Base-by-base conservation (phyloP, 1,140 invertebrate genomes). In the Whitmania pigra region DNA sequence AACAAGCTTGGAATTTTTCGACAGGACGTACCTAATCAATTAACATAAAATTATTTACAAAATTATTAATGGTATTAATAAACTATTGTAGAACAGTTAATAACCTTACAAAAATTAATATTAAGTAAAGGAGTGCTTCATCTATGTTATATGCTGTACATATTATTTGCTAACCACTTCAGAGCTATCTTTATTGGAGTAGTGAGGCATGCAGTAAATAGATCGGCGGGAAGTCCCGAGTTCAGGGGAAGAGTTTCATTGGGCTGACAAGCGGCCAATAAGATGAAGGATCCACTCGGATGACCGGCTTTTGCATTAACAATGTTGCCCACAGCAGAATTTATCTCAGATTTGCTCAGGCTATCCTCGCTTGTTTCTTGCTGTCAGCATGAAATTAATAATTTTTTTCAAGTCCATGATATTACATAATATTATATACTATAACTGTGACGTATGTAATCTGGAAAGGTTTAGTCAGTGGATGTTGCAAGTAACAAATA, bases 141-240 rank as follows among this genome's bases (percentile, higher is more conserved):
- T 3, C 2, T 2, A 57, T 3, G 2, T 3, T 27, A 57, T 57
- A n/a, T 57, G 9, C n/a, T 57, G 9, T 57, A n/a, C 5, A 57
- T 57, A n/a, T 27, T 27, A n/a, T 57, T 27, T n/a, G 54, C 22
- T 57, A 79, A 88, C 93, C 93, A 98, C 78, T 90, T 87, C 57
- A 98, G 84, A 43, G 93, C 94, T 77, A 95, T 95, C 86, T 93
- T 94, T 77, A 99, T 96, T 43, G 96, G 96, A 22, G 95, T 97
- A 25, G 95, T 99, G 72, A 99, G 87, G 82, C 95, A 99, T 27
- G 93, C 88, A 27, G 96, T 99, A 84, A 99, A 99, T 63, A 99
- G 86, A 85, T 99, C 96, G 20, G 95, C 95, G n/a, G 96, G 96
- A 75, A 99, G 84, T 82, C 97, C 92, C 27, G 95, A 91, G 85